A percentile compares a stretch with the other conserved stretches of the same genome.
These are phyloP conservation scores for Chaenocephalus aceratus DNA, from an alignment of 2,113 vertebrate genomes.

Conservation along the genomic window DNA sequence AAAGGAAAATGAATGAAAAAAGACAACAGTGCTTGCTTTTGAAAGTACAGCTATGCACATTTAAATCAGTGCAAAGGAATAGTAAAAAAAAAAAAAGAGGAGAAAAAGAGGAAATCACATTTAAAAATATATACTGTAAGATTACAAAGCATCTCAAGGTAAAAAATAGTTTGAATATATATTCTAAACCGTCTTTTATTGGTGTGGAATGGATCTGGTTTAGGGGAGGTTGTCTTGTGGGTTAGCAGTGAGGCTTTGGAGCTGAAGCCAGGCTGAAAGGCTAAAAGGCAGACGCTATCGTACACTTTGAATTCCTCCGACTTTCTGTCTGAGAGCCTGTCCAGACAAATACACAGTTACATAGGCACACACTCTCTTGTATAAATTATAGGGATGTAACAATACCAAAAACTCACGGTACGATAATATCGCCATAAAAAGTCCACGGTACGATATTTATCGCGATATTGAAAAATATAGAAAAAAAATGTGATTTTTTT, in stretches of 20 bases:
- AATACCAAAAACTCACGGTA: too few species aligned
- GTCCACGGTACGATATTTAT: too few species aligned
- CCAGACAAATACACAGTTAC: slow-evolving; percentile 32
- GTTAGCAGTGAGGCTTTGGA: slow-evolving; percentile 39
- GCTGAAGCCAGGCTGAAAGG: slow-evolving; percentile 47
- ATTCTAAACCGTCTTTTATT: slow-evolving; percentile 1
- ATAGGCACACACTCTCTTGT: slow-evolving; percentile 32
- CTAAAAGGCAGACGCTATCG: slow-evolving; percentile 42
- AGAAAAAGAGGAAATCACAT: neutral
- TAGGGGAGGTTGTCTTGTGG: slow-evolving; percentile 1
- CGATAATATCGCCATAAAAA: too few species aligned
- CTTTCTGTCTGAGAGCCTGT: slow-evolving; percentile 35
- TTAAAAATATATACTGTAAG: neutral
- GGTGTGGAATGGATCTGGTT: slow-evolving; percentile 4
- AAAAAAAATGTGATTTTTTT: too few species aligned
- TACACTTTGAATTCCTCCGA: slow-evolving; percentile 50
- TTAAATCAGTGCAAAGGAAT: neutral
- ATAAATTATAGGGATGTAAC: slow-evolving; percentile 32
- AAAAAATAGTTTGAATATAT: neutral
- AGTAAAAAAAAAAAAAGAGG: neutral
- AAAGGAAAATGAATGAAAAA: neutral
- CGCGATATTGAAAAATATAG: too few species aligned
- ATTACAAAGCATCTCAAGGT: neutral
- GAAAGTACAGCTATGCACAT: slow-evolving; percentile 6
- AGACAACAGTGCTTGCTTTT: neutral